phyloP scores from a whole-genome alignment of 2,888 invertebrate species.

The Lasioglossum zephyrum region DNA sequence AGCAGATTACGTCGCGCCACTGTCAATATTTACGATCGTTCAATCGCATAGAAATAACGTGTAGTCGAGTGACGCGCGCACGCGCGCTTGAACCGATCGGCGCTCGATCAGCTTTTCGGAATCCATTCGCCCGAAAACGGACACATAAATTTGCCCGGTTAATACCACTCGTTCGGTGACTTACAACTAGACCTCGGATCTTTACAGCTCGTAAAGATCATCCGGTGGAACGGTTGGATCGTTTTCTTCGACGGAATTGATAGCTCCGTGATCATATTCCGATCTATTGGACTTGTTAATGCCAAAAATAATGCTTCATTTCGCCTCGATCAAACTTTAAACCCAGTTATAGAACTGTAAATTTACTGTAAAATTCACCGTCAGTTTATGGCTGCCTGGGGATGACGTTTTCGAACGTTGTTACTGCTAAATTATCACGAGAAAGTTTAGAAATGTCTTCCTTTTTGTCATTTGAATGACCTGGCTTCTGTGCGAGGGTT shows the following conservation, averaged over 20 bases:
- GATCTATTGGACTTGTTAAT: not conserved
- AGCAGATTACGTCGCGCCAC: not conserved
- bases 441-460: no score
- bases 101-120: not conserved
- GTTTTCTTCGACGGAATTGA: not conserved
- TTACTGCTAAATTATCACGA: not conserved
- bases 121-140: not conserved
- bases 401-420: not conserved
- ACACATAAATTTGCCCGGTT: not conserved
- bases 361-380: not conserved
- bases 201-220: not conserved
- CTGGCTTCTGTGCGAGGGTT: no score
- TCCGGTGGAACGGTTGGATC: not conserved
- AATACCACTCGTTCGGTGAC: not conserved
- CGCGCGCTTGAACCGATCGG: not conserved
- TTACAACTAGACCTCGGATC: not conserved
- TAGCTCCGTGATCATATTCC: not conserved
- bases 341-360: not conserved
- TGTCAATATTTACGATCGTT: conserved; percentile 4
- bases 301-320: not conserved
- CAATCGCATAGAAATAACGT: not conserved
- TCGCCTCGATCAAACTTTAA: not conserved
- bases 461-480: no score
- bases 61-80: not conserved
- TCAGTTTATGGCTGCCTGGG: not conserved